Base-by-base conservation (phyloP, 2,113 vertebrate genomes). In the Lagopus leucura region DNA sequence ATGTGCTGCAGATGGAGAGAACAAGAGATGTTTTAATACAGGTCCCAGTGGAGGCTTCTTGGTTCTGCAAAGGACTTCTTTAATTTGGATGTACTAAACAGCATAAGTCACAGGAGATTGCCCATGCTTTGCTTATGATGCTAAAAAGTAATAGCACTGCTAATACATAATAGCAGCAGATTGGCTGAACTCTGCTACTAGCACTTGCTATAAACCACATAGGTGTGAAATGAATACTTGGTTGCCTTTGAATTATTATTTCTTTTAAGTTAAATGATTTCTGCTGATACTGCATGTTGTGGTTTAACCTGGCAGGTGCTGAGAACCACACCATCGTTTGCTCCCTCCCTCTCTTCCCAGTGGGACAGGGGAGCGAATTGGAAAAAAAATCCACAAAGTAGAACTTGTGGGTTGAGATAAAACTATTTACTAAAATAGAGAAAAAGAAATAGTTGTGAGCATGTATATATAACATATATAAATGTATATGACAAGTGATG, bases 181-280 rank as follows among this genome's bases (percentile, higher is more conserved):
- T 69, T 13, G 52, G 48, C 25, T 28, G 75, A 91, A 70, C 6
- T 3, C 13, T 79, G 15, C 6, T 61, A 66, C 34, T 19, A 73
- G n/a, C n/a, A 75, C 72, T 38, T 63, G 30, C 66, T 58, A 45
- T 45, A n/a, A 82, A 82, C 8, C 16, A 66, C 6, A 4, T 11
- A 70, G 43, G 2, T 82, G 73, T 76, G 58, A 89, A 94, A 85
- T 48, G 1, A 89, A 89, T 82, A 92, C 34, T 72, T 43, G 13
- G 3, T 45, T 91, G 78, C n/a, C 25, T 86, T 84, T 82, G 61
- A 89, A 85, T 82, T 89, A 93, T 38, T 54, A 5, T 1, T 34
- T 85, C 36, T 45, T 76, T 25, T 15, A 84, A 75, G 28, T 69
- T 79, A 92, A 92, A 93, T 40, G n/a, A 69, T 36, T 80, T 93